Percentiles rank a stretch among this genome's conserved stretches.
These are phyloP conservation scores for Acrobasis consociella DNA, from an alignment of 2,888 invertebrate species.

Conservation along the genomic window DNA sequence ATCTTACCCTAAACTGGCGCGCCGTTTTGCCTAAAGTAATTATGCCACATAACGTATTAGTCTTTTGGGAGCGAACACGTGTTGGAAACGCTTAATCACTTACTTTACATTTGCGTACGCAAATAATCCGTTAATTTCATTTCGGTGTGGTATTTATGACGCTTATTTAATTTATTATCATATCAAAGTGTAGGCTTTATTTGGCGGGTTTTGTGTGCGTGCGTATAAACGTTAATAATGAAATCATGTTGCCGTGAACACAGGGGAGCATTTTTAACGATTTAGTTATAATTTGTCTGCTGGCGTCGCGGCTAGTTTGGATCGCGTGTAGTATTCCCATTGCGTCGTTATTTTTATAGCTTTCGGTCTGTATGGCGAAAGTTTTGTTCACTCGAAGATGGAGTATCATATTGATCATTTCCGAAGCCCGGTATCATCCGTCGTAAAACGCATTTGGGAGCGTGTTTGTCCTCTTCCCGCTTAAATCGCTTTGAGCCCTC, in stretches of 20 bases:
- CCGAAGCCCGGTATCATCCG: conserved; percentile 58
- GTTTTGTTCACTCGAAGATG: conserved; percentile 24
- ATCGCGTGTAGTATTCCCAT: conserved; percentile 21
- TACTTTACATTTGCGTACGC: conserved; percentile 78
- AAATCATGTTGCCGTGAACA: conserved; percentile 64
- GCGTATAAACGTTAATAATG: conserved; percentile 71
- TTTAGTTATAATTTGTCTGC: conserved; percentile 53
- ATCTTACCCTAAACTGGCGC: conserved; percentile 77
- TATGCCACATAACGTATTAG: conserved; percentile 79
- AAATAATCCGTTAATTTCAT: conserved; percentile 80
- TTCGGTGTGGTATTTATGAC: conserved; percentile 74
- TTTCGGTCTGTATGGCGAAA: conserved; percentile 16
- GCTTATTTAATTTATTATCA: conserved; percentile 79
- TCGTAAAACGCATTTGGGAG: conserved; percentile 64
- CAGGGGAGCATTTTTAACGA: conserved; percentile 63
- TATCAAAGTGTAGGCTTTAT: conserved; percentile 75
- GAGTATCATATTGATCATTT: conserved; percentile 62
- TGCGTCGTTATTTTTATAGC: conserved; percentile 34
- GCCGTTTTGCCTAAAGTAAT: conserved; percentile 77
- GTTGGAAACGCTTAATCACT: conserved; percentile 79
- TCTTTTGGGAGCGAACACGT: conserved; percentile 78
- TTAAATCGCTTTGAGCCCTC: conserved; percentile 61
- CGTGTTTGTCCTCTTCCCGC: conserved; percentile 55
- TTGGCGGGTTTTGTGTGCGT: conserved; percentile 68
- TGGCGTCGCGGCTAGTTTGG: conserved; percentile 43